Evolutionary conservation across 2,888 invertebrate species (phyloP), one percentile per base, ranked within the genome.

Genomic region (Cephus runcator): DNA sequence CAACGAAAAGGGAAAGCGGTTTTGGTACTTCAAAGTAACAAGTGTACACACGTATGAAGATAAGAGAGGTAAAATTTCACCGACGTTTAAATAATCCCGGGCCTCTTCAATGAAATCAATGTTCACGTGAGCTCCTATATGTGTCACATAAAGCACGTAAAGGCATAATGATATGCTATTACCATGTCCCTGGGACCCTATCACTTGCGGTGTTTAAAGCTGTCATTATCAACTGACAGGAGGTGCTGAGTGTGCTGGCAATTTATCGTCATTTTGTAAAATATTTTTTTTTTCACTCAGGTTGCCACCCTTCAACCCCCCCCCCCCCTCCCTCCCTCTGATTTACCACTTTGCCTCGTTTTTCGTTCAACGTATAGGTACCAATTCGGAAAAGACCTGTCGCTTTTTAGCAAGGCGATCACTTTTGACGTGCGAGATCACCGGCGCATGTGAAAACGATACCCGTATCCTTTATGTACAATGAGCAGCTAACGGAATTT

Each of bases 161-260:
- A 76, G 71, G 36, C 35, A 76, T 86, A 86, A 86, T 85, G 69
- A 81, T 77, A 83, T 83, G 83, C 82, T 78, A 86, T 86, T 86
- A 86, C 78, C 85, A 77, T 77, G 82, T 84, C 81, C 81, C 75
- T 73, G 75, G 68, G 81, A 76, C 82, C 40, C 40, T 82, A 86
- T 86, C 86, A 84, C 79, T 84, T 82, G 79, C 80, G 77, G 80
- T 80, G 80, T 85, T 86, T 83, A 83, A 85, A 77, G 81, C 83
- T 79, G 80, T 83, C 81, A 84, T 85, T 86, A 85, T 77, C 75
- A 81, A 80, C 74, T 80, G 86, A 73, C 83, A 80, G 81, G 79
- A 33, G 71, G 71, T 33, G 71, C 71, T 56, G 75, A 35, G 75
- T 30, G 75, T n/a, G 11, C 75, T 23, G 33, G n/a, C 33, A 68